phyloP scores from a whole-genome alignment of 2,113 vertebrate genomes.

The Taxidea taxus region DNA sequence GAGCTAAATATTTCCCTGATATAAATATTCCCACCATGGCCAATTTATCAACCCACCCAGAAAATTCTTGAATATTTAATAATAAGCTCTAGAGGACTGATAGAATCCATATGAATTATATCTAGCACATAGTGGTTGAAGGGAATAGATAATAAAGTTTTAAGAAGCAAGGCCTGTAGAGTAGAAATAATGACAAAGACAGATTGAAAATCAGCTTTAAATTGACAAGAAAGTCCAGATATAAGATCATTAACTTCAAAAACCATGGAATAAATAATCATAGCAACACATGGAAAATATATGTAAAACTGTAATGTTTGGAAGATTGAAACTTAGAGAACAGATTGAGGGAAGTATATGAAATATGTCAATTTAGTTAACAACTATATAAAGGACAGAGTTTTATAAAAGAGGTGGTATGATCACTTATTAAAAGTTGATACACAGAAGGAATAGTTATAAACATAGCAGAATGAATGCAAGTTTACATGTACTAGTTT shows the following conservation, averaged over 20 bases:
- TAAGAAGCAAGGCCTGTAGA: neutral
- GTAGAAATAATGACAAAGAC: neutral
- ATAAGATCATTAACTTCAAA: slow-evolving; percentile 9
- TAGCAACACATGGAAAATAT: neutral
- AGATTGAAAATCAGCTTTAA: neutral
- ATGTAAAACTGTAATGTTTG: neutral
- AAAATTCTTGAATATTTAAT: neutral
- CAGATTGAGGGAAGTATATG: neutral
- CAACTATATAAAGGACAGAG: neutral
- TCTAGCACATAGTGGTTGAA: neutral
- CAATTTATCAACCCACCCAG: neutral
- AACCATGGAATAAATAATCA: neutral
- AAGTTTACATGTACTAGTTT: neutral
- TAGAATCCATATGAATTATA: neutral
- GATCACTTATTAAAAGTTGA: neutral
- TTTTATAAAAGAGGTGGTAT: neutral
- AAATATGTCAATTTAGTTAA: slow-evolving; percentile 16
- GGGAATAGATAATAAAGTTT: neutral
- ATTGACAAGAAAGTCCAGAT: neutral
- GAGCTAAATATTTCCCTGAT: neutral
- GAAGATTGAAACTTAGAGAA: neutral
- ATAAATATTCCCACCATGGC: neutral
- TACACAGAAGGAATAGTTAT: neutral
- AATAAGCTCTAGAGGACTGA: neutral
- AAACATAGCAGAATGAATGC: neutral